Conservation (phyloP, 2,797 vertebrate genomes). For the Vipera ursinii region DNA sequence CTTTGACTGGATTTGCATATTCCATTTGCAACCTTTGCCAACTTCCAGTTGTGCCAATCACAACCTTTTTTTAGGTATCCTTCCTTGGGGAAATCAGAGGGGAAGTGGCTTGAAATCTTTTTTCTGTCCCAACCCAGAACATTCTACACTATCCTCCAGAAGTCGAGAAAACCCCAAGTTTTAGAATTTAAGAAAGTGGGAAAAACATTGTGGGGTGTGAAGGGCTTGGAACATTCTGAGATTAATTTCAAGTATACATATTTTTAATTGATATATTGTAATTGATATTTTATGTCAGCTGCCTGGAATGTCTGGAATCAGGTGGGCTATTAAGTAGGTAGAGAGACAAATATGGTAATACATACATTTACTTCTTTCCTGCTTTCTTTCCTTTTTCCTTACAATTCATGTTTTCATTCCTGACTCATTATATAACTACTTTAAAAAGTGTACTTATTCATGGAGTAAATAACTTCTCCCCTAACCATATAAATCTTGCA, state of each 20-base stretch:
- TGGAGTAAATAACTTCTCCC: conserved; percentile 55
- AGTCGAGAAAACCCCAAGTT: neutral
- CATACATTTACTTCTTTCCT: neutral
- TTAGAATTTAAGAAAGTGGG: neutral
- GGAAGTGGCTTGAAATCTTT: neutral
- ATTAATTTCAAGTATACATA: neutral
- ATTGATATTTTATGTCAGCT: neutral
- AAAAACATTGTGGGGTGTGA: neutral
- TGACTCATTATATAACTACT: conserved; percentile 18
- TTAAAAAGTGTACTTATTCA: conserved; percentile 50
- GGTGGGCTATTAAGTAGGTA: neutral
- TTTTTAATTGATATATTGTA: neutral
- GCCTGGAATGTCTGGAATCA: neutral
- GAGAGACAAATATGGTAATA: neutral
- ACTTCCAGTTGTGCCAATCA: neutral
- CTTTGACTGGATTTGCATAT: neutral
- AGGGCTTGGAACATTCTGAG: neutral
- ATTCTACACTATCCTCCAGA: neutral
- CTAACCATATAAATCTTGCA: conserved; percentile 51
- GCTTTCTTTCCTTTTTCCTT: neutral
- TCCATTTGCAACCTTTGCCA: neutral
- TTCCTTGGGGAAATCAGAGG: neutral
- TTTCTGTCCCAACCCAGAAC: neutral
- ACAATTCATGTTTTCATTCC: conserved; percentile 39
- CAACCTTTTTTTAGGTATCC: neutral